phyloP scores from a whole-genome alignment of 2,888 invertebrate species.

The Lingula anatina region DNA sequence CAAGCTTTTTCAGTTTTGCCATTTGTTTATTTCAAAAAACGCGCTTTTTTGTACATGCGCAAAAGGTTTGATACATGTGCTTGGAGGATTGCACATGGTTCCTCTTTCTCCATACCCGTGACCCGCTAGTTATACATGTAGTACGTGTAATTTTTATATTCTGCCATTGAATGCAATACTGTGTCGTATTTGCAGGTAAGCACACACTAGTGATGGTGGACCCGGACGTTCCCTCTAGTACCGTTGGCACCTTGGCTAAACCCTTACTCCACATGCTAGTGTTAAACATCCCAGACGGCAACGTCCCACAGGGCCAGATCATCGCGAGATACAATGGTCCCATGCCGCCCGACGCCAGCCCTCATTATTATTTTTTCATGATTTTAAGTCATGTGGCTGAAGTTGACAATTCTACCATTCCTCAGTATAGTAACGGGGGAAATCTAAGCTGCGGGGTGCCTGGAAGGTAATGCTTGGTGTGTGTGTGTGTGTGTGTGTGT shows the following conservation, averaged over 20 bases:
- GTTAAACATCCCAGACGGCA: conserved; percentile 17
- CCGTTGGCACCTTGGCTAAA: conserved; percentile 9
- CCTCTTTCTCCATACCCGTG: no score
- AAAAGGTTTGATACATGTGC: no score
- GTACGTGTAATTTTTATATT: no score
- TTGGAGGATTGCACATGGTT: no score
- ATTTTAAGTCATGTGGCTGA: conserved; percentile 9
- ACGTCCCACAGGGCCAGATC: conserved; percentile 14
- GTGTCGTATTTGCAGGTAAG: conserved; percentile 13
- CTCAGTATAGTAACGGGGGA: background rate
- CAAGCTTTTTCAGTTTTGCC: no score
- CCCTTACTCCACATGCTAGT: conserved; percentile 21
- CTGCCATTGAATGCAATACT: no score
- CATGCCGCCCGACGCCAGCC: conserved; percentile 12
- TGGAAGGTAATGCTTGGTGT: no score
- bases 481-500: no score
- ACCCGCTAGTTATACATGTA: no score
- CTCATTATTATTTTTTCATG: conserved; percentile 18
- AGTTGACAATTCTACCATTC: background rate
- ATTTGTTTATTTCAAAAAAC: no score
- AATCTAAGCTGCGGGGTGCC: background rate
- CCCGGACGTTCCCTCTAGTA: conserved; percentile 13
- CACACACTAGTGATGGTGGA: conserved; percentile 13
- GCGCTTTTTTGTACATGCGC: no score
- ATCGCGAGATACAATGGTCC: conserved; percentile 16